Evolutionary conservation across 1,140 invertebrate genomes (phyloP).

Genomic region (Orussus abietinus): DNA sequence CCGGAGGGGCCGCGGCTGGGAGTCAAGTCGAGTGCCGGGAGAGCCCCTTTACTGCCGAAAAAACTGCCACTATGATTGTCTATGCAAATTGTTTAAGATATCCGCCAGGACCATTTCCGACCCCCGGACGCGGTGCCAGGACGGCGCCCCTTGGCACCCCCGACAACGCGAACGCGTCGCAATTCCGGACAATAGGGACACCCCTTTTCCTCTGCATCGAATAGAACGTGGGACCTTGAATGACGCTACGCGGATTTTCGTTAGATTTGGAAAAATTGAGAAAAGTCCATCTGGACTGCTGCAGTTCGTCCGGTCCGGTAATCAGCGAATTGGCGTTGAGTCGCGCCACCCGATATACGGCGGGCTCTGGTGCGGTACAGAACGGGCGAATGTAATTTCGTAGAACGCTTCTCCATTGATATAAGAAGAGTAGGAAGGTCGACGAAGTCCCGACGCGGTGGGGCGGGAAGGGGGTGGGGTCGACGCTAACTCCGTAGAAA

Average conservation of each 20-base stretch:
- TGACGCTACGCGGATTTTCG: background rate
- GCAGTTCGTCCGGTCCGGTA: too few species aligned
- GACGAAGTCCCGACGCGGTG: constrained; percentile 13
- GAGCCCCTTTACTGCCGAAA: constrained; percentile 48
- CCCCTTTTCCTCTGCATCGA: too few species aligned
- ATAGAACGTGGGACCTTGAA: too few species aligned
- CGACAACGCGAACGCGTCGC: too few species aligned
- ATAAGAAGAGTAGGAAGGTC: constrained; percentile 34
- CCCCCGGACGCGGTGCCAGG: too few species aligned
- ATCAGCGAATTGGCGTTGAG: too few species aligned
- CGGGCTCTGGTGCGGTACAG: constrained; percentile 5
- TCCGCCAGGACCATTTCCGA: constrained; percentile 24
- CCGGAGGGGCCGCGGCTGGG: constrained; percentile 14
- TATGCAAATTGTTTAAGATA: constrained; percentile 57
- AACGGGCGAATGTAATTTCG: constrained; percentile 39
- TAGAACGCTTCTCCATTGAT: constrained; percentile 40
- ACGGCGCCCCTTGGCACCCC: too few species aligned
- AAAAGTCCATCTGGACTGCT: background rate
- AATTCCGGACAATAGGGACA: too few species aligned
- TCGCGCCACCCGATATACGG: constrained; percentile 1
- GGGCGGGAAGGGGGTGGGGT: constrained; percentile 10
- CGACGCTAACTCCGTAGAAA: constrained; percentile 19
- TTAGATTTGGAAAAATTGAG: background rate
- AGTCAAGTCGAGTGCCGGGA: constrained; percentile 22
- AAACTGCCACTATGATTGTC: constrained; percentile 53